Evolutionary conservation across 1,140 invertebrate genomes (phyloP).

Genomic region (Brachionus angularis): DNA sequence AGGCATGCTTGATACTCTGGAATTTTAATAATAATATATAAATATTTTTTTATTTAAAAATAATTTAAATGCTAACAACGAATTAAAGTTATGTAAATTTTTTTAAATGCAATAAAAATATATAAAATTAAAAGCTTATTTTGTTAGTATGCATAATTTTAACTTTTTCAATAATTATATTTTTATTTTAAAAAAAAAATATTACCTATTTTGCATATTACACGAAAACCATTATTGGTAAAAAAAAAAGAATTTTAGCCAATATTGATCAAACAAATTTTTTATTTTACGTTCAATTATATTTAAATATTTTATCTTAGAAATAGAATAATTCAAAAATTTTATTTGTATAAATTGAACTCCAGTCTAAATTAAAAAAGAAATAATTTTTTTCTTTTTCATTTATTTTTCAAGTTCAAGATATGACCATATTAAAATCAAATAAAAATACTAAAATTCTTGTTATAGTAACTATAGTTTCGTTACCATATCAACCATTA

Average conservation of each 20-base stretch:
- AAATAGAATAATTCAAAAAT: constrained; percentile 23
- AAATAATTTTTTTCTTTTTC: too few relatives aligned
- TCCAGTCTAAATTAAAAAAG: too few relatives aligned
- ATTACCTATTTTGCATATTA: constrained; percentile 45
- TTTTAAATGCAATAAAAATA: constrained; percentile 34
- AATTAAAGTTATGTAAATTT: background rate
- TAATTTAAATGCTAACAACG: background rate
- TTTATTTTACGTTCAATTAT: too few relatives aligned
- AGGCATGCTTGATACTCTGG: constrained; percentile 37
- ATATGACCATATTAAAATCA: too few relatives aligned
- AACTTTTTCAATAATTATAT: background rate
- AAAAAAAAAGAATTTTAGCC: background rate
- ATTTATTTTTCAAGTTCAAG: too few relatives aligned
- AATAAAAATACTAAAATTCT: constrained; percentile 10
- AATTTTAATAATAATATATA: too few relatives aligned
- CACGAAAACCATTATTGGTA: constrained; percentile 35
- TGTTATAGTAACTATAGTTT: constrained; percentile 39
- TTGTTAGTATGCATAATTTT: constrained; percentile 16
- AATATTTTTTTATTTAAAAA: background rate
- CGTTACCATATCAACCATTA: background rate
- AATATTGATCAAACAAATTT: background rate
- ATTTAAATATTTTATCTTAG: too few relatives aligned
- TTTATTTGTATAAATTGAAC: too few relatives aligned
- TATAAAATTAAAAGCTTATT: background rate
- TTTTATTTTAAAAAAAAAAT: background rate